Evolutionary conservation across 2,113 vertebrate species (phyloP).

Genomic region (Drymodes brunneopygia): DNA sequence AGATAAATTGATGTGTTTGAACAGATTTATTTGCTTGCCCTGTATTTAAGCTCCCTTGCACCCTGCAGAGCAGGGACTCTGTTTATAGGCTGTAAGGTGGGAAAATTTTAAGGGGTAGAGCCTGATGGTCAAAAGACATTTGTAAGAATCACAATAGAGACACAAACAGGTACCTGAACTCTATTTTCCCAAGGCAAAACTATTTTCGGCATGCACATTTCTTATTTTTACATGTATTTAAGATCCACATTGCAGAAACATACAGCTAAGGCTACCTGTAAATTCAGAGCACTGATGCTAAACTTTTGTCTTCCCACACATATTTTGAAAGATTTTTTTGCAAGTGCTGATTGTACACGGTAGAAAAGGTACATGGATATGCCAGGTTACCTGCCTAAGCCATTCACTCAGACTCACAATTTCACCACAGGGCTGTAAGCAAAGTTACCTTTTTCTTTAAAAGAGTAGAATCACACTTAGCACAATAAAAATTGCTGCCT

Average conservation of each 20-base stretch:
- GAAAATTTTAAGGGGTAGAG: neutral
- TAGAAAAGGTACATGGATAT: too few species aligned
- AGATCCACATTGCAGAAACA: neutral
- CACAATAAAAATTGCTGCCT: too few species aligned
- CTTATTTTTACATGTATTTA: neutral
- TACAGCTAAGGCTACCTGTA: neutral
- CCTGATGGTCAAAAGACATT: neutral
- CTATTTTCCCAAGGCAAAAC: neutral
- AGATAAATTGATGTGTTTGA: neutral
- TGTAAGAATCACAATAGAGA: neutral
- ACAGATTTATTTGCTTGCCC: neutral
- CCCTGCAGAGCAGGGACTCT: neutral
- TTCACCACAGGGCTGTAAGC: too few species aligned
- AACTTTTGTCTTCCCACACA: neutral
- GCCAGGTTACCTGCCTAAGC: too few species aligned
- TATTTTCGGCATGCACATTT: neutral
- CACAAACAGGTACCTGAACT: neutral
- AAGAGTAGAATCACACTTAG: too few species aligned
- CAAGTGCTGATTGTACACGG: too few species aligned
- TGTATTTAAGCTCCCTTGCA: neutral
- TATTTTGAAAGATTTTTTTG: too few species aligned
- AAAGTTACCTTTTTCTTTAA: too few species aligned
- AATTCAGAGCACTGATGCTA: neutral
- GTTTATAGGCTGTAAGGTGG: neutral
- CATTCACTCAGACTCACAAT: too few species aligned